Evolutionary conservation across 2,797 vertebrate species (phyloP).

Genomic region (Danio jaintianensis): DNA sequence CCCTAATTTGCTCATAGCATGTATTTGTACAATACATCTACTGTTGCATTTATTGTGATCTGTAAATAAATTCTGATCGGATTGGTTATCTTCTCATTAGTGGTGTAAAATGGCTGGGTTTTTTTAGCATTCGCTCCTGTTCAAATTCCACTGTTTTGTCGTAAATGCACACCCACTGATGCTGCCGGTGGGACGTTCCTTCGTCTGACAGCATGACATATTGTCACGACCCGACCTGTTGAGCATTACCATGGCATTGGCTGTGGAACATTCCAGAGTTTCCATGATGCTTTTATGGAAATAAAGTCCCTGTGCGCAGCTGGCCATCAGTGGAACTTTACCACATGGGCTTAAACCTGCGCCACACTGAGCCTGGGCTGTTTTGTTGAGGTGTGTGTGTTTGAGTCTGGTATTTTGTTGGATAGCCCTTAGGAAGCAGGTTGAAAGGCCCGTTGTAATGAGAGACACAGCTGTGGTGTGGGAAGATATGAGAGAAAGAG

Average conservation of each 20-base stretch:
- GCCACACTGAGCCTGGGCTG: background rate
- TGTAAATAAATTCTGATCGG: no score
- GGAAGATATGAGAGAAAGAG: conserved; percentile 27
- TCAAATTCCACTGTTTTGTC: background rate
- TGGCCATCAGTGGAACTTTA: background rate
- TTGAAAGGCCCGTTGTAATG: conserved; percentile 31
- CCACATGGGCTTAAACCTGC: conserved; percentile 6
- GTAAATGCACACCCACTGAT: background rate
- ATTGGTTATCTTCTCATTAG: background rate
- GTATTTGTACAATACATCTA: no score
- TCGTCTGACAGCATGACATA: conserved; percentile 16
- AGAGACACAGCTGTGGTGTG: conserved; percentile 15
- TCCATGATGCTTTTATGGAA: conserved; percentile 38
- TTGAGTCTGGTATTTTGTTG: conserved; percentile 12
- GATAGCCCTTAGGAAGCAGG: conserved; percentile 25
- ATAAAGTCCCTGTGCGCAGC: background rate
- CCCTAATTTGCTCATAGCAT: no score
- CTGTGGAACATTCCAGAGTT: conserved; percentile 34
- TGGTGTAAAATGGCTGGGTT: background rate
- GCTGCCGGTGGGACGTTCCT: background rate
- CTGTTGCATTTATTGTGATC: no score
- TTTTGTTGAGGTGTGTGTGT: background rate
- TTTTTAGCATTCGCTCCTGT: background rate
- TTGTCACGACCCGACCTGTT: background rate
- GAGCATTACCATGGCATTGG: conserved; percentile 35